Base-by-base conservation (phyloP, 2,888 invertebrate species). In the Eristalinus sepulchralis region DNA sequence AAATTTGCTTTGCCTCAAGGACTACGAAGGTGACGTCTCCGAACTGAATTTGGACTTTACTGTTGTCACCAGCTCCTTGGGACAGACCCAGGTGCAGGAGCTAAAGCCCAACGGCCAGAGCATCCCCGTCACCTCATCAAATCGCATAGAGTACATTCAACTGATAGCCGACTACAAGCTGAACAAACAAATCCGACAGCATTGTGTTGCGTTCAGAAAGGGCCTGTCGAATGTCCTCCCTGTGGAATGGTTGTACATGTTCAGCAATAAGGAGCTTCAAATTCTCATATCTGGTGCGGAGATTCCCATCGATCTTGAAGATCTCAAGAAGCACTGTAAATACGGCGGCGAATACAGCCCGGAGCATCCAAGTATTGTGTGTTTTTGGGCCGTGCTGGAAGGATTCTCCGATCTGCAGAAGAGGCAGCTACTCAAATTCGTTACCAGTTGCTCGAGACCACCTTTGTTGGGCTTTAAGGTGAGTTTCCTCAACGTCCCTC, bases 391-490 rank as follows among this genome's bases (percentile, higher is more conserved):
- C 89, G 97, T 97, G 53, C 94, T 99, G 9, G 94, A 95, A 75
- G 94, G 94, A 62, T 98, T 99, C 91, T 95, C 95, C 70, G 97
- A 98, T 92, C 94, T 94, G 72, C 97, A 98, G 92, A 95, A 96
- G 86, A 94, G 98, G 82, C 96, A 97, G 90, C 93, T 99, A 71
- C 94, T 99, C 9, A 98, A 98, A 93, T 99, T 99, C 93, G 99
- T 99, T 57, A 99, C 99, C 1, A 98, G 98, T 91, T 99, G 99
- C 91, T 99, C 99, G 0, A 93, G 99, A 81, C 98, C 99, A 3
- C 99, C 99, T 0, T 94, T 99, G 31, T 93, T 99, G 55, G 99
- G 99, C 1, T 99, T 99, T 91, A 98, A 98, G 95, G 98, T 98
- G 91, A 90, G 89, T 53, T 47, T 17, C 11, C 66, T 0, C 13